A percentile compares a stretch with the other conserved stretches of the same genome.
phyloP scores from a whole-genome alignment of 2,888 invertebrate genomes.

The Drosophila testacea region DNA sequence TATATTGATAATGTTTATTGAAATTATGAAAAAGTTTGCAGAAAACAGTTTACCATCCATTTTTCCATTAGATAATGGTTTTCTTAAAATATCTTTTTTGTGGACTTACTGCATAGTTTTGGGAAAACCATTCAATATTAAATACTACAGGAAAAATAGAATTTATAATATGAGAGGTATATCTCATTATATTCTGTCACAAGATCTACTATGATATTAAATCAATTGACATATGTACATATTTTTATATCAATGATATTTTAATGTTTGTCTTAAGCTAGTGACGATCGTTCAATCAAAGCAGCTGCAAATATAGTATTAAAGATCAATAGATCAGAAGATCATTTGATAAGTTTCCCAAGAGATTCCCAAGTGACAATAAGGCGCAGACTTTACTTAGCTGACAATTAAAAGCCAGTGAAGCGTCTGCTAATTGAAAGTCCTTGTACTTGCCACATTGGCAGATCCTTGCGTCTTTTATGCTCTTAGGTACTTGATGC shows the following conservation, averaged over 20 bases:
- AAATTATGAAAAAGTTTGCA: no score
- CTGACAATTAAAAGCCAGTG: slow-evolving; percentile 61
- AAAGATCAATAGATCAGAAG: slow-evolving; percentile 12
- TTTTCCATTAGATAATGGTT: no score
- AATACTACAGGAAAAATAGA: neutral
- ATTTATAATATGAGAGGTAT: no score
- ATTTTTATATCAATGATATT: no score
- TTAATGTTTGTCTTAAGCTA: slow-evolving; percentile 41
- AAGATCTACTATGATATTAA: no score
- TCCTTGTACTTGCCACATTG: slow-evolving; percentile 46
- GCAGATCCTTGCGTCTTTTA: slow-evolving; percentile 49
- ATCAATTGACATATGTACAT: no score
- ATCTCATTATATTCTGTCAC: no score
- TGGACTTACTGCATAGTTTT: neutral
- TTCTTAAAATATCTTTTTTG: no score
- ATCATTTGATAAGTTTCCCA: slow-evolving; percentile 35
- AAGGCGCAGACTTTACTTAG: slow-evolving; percentile 42
- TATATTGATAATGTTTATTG: no score
- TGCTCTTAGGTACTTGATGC: slow-evolving; percentile 65
- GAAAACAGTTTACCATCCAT: no score
- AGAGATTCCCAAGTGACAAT: slow-evolving; percentile 51
- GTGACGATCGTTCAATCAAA: slow-evolving; percentile 34
- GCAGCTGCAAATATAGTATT: neutral
- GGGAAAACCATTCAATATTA: neutral
- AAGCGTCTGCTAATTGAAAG: slow-evolving; percentile 61